These are phyloP conservation scores for Carollia perspicillata DNA, from an alignment of 2,113 vertebrate genomes.

Conservation along the genomic window DNA sequence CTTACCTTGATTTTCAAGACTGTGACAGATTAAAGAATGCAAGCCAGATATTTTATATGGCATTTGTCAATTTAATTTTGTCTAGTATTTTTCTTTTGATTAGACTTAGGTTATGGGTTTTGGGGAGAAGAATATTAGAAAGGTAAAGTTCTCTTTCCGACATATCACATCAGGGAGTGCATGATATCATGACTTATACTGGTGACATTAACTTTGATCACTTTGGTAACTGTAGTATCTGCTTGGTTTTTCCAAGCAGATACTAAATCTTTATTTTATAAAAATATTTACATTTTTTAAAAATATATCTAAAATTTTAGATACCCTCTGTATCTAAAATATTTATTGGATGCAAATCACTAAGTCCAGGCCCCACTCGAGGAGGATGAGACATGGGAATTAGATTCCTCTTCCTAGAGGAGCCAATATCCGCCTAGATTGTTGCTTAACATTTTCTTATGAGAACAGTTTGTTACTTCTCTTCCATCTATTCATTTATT, in stretches of 20 bases:
- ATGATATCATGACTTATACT: neutral
- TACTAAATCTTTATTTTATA: too few species aligned
- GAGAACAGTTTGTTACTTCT: neutral
- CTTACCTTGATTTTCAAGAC: neutral
- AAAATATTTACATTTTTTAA: too few species aligned
- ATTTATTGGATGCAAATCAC: neutral
- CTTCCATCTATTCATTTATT: neutral
- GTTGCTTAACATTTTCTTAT: neutral
- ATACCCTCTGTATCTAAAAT: too few species aligned
- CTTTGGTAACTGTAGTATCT: neutral
- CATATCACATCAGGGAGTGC: too few species aligned
- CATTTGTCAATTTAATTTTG: neutral
- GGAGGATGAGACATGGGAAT: neutral
- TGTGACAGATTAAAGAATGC: neutral
- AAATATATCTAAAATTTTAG: too few species aligned
- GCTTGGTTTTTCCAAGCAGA: neutral
- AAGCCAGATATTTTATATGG: neutral
- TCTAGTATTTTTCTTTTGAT: neutral
- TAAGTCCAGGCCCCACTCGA: neutral
- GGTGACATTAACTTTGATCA: neutral
- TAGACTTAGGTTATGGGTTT: neutral
- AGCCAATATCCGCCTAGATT: neutral
- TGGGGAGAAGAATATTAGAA: neutral
- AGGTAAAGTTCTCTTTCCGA: neutral
- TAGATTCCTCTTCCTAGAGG: neutral